Percentiles rank a stretch among this genome's conserved stretches.
These are phyloP conservation scores for Corythornis cristatus DNA, from an alignment of 2,113 vertebrate species.

Conservation along the genomic window DNA sequence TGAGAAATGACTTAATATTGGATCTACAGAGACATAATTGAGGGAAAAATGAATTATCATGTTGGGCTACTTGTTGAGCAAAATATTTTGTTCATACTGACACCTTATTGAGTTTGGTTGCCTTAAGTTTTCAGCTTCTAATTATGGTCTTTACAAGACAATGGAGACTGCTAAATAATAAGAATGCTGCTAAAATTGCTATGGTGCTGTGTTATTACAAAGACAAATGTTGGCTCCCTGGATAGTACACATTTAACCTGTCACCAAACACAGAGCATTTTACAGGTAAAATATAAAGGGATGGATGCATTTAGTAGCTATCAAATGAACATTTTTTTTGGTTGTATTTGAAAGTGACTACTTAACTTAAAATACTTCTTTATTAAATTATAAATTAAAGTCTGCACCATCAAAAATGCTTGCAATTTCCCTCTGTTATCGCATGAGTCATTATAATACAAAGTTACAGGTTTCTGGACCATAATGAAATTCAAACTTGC, in stretches of 20 bases:
- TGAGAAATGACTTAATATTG: background rate
- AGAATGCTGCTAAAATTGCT: slow-evolving; percentile 69
- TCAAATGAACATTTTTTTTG: slow-evolving; percentile 58
- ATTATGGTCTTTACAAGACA: slow-evolving; percentile 78
- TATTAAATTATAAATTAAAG: slow-evolving; percentile 75
- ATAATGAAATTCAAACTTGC: slow-evolving; percentile 76
- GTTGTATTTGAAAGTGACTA: slow-evolving; percentile 58
- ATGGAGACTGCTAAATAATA: slow-evolving; percentile 73
- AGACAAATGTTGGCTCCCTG: slow-evolving; percentile 61
- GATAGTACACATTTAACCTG: slow-evolving; percentile 71
- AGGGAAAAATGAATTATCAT: background rate
- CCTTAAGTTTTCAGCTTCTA: slow-evolving; percentile 73
- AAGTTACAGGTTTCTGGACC: slow-evolving; percentile 77
- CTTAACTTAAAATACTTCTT: slow-evolving; percentile 68
- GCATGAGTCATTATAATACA: slow-evolving; percentile 72
- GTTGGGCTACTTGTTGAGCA: slow-evolving; percentile 58
- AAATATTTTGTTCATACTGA: slow-evolving; percentile 67
- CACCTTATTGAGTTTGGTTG: slow-evolving; percentile 61
- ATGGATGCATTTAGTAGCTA: slow-evolving; percentile 61
- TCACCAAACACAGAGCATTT: slow-evolving; percentile 70
- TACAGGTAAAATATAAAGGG: slow-evolving; percentile 69
- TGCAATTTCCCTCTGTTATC: slow-evolving; percentile 63
- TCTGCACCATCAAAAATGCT: slow-evolving; percentile 62
- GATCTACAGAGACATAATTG: background rate
- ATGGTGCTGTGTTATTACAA: slow-evolving; percentile 43